phyloP scores from a whole-genome alignment of 2,113 vertebrate species.

The Thalassarche chlororhynchos region DNA sequence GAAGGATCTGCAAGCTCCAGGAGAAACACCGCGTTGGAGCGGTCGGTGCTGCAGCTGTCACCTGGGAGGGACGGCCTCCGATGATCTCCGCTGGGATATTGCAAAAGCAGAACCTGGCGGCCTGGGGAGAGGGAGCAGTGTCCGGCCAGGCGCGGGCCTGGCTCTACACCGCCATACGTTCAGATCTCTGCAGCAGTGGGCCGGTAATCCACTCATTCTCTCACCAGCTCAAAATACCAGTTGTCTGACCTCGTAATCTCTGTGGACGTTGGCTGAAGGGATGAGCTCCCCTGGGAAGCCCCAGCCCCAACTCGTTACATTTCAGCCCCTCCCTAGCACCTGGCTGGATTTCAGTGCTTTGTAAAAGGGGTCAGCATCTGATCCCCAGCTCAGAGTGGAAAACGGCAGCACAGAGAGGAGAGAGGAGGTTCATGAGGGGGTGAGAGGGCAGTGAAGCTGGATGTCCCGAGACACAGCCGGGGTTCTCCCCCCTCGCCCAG shows the following conservation, averaged over 20 bases:
- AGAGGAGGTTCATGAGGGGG: background rate
- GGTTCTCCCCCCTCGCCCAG: background rate
- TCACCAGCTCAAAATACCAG: slow-evolving; percentile 6
- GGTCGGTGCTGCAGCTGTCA: background rate
- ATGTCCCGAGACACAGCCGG: fast-evolving
- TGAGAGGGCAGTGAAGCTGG: background rate
- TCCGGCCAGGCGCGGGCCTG: background rate
- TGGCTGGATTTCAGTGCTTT: background rate
- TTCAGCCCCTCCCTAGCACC: background rate
- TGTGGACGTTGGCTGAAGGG: background rate
- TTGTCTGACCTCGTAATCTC: slow-evolving; percentile 32
- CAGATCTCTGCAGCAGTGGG: background rate
- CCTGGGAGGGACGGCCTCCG: background rate
- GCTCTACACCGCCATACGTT: fast-evolving
- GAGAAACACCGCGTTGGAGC: fast-evolving
- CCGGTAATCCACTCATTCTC: background rate
- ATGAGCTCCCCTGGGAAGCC: slow-evolving; percentile 7
- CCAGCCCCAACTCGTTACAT: background rate
- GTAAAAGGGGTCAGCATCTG: background rate
- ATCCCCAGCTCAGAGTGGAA: background rate
- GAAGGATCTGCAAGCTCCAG: background rate
- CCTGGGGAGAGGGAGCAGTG: background rate
- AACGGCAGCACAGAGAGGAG: background rate
- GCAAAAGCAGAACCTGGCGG: background rate
- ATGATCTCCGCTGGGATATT: fast-evolving